Percentiles rank a stretch among this genome's conserved stretches.
phyloP scores from a whole-genome alignment of 2,113 vertebrate genomes.

The Oreochromis niloticus region DNA sequence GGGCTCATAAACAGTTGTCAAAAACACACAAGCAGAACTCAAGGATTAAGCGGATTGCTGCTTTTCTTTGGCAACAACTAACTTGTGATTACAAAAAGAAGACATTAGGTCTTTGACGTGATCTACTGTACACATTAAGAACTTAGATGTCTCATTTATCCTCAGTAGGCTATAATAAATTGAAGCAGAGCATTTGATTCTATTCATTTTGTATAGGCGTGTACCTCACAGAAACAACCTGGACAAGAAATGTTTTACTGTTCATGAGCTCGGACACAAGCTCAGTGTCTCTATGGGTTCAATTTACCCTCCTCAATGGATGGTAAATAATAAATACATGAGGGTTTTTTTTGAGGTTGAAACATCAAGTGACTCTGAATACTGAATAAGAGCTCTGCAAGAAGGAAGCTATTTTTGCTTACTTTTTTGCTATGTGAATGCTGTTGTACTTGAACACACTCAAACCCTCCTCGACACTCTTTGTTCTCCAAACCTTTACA shows the following conservation, averaged over 20 bases:
- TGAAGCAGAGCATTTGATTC: not conserved
- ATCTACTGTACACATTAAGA: not conserved
- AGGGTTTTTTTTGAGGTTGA: not conserved
- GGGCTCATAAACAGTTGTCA: not conserved
- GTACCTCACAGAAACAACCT: not conserved
- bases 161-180: not conserved
- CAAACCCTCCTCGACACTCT: not conserved
- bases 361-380: constrained; percentile 43
- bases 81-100: not conserved
- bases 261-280: not conserved
- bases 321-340: constrained; percentile 53
- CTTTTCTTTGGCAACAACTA: not conserved
- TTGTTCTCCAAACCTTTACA: not conserved
- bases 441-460: not conserved
- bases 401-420: constrained; percentile 3
- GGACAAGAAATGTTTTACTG: not conserved
- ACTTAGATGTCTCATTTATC: not conserved
- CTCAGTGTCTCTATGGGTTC: not conserved
- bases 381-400: constrained; percentile 23
- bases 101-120: not conserved
- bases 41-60: constrained; percentile 3
- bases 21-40: constrained; percentile 2
- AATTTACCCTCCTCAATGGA: not conserved
- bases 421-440: not conserved
- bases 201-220: not conserved